Evolutionary conservation across 2,888 invertebrate genomes (phyloP), one percentile per base, ranked within the genome.

Genomic region (Tetheella fluctuosa): DNA sequence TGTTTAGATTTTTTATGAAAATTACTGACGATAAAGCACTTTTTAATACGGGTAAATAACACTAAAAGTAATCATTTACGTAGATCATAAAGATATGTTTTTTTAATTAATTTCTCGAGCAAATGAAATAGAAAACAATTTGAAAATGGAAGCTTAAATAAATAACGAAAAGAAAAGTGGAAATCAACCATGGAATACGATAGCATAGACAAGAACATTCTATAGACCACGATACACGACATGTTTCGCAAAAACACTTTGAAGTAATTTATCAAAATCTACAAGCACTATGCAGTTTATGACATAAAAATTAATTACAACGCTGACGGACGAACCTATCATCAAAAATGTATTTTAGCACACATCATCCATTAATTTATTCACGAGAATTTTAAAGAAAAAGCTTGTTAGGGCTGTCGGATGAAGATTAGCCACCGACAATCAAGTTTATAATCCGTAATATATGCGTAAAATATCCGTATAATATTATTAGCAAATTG

Each of bases 271-370:
- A 48, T 20, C 48, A 48, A 48, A 42, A 42, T 42, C 42, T 42
- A 42, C 17, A 42, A 42, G 42, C 20, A 15, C 1, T 39, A 20
- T 20, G 48, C 48, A 48, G 17, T 48, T 48, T 48, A 20, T 48
- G 48, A 48, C 48, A 48, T n/a, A 48, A 20, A 48, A 48, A 48
- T n/a, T 48, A 48, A 48, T 48, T 48, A 48, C 17, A 20, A 10
- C 48, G 20, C 48, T 20, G 48, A 48, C 48, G 48, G 48, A 48
- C 20, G 48, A 8, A 48, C 1, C 8, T 20, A 10, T 48, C 17
- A 17, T 20, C 8, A 10, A 48, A 48, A 48, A 48, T 48, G 2
- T 48, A 48, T 48, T 48, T 20, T 20, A 15, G 10, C n/a, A 10
- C 48, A 6, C 1, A 48, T 20, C 20, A 1, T 48, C 48, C n/a